A percentile compares a stretch with the other conserved stretches of the same genome.
These are phyloP conservation scores for Cydia amplana DNA, from an alignment of 1,140 invertebrate species.

Conservation along the genomic window DNA sequence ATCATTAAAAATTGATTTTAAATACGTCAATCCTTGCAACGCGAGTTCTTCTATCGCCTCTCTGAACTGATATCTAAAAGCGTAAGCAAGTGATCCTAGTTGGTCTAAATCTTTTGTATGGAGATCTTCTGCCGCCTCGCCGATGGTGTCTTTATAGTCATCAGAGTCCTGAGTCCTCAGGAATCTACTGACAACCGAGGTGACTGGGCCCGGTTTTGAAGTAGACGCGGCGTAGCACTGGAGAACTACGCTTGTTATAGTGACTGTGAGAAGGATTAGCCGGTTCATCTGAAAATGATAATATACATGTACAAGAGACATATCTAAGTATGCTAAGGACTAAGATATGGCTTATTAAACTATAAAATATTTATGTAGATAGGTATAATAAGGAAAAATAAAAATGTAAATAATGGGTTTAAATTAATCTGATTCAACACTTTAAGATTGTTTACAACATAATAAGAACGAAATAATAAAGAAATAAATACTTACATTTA, in stretches of 20 bases:
- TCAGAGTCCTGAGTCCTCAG: not conserved
- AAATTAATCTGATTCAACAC: too few species aligned
- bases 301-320: not conserved
- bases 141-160: not conserved
- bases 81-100: slow-evolving; percentile 38
- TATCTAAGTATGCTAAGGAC: too few species aligned
- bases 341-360: too few species aligned
- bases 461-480: not conserved
- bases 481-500: not conserved
- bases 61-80: slow-evolving; percentile 51
- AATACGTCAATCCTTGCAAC: slow-evolving; percentile 42
- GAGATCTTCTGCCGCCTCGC: slow-evolving; percentile 3
- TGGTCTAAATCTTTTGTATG: not conserved
- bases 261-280: not conserved
- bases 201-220: not conserved
- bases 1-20: slow-evolving; percentile 40
- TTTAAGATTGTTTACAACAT: too few species aligned
- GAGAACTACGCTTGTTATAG: not conserved
- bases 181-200: not conserved
- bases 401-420: too few species aligned
- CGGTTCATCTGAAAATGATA: not conserved
- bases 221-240: not conserved
- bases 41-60: slow-evolving; percentile 49
- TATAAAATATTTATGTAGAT: too few species aligned
- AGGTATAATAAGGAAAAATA: not conserved